Conservation (phyloP, 1,140 invertebrate genomes). For the Leucophenga varia region DNA sequence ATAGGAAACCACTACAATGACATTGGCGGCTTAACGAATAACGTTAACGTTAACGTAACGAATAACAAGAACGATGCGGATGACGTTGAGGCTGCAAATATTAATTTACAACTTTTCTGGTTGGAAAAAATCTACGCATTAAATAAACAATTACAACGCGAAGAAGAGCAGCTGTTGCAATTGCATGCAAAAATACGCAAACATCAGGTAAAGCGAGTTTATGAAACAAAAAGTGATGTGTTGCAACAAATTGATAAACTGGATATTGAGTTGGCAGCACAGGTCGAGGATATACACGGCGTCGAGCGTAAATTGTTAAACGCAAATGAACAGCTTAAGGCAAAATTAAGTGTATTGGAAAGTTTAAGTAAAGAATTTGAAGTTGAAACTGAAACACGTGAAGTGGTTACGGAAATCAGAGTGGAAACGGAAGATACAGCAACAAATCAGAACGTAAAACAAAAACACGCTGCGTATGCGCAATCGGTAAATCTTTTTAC, state of each 20-base stretch:
- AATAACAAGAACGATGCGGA: neutral
- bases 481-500: too few species aligned
- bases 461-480: neutral
- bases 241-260: conserved; percentile 45
- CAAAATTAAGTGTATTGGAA: conserved; percentile 64
- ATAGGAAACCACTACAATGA: too few species aligned
- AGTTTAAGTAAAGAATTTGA: conserved; percentile 65
- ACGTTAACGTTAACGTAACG: too few species aligned
- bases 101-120: conserved; percentile 63
- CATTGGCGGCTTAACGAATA: too few species aligned
- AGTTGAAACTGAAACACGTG: conserved; percentile 47
- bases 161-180: conserved; percentile 68
- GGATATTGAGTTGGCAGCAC: conserved; percentile 63
- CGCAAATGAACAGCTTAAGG: conserved; percentile 65
- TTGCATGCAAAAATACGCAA: conserved; percentile 67
- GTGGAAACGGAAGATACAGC: conserved; percentile 54
- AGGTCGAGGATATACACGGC: conserved; percentile 62
- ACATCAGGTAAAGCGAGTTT: conserved; percentile 63
- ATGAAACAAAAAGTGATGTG: conserved; percentile 58
- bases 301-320: conserved; percentile 65
- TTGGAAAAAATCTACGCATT: conserved; percentile 71
- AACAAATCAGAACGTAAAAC: neutral
- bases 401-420: conserved; percentile 52
- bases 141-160: conserved; percentile 69
- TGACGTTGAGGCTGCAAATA: conserved; percentile 7